Base-by-base conservation (phyloP, 2,888 invertebrate species). In the Eupithecia tripunctaria region DNA sequence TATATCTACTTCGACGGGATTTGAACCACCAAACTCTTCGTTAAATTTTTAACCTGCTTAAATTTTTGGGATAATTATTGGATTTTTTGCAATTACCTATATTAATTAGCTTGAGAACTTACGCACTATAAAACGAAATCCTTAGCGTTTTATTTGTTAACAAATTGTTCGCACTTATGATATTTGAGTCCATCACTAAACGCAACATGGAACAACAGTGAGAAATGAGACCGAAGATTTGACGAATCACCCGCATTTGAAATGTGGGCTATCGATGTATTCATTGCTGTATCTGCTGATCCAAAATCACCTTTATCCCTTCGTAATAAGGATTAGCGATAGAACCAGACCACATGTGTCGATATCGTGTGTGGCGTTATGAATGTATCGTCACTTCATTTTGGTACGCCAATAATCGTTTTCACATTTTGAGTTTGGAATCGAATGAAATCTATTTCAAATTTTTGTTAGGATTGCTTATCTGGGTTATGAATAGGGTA, bases 201-300 rank as follows among this genome's bases (percentile, higher is more conserved):
- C 78, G 78, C 79, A 82, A 81, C 82, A 85, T 81, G 82, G 78
- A 85, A 81, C 86, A 85, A 85, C 87, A 88, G 86, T 91, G 90
- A 90, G 86, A 88, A 89, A 91, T 90, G 88, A 84, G 87, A 82
- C 85, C 87, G 87, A 89, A 88, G 87, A 90, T 91, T 90, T 91
- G 91, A 91, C 89, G 89, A 89, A 91, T 87, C 86, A 82, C 84
- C 80, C 84, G 81, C 87, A 84, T 89, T 89, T 88, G 85, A 88
- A 89, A 88, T 86, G 84, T 82, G 82, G 82, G 86, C 84, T 86
- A 88, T 89, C 86, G 89, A 91, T 87, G 84, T 86, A 88, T 90
- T 90, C 88, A 90, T 89, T 87, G 83, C 82, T 79, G 67, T 72
- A 65, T 71, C 70, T 73, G 70, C 63, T 73, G 75, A 66, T 68